Evolutionary conservation across 1,140 invertebrate species (phyloP).

Genomic region (Heliconius congener): DNA sequence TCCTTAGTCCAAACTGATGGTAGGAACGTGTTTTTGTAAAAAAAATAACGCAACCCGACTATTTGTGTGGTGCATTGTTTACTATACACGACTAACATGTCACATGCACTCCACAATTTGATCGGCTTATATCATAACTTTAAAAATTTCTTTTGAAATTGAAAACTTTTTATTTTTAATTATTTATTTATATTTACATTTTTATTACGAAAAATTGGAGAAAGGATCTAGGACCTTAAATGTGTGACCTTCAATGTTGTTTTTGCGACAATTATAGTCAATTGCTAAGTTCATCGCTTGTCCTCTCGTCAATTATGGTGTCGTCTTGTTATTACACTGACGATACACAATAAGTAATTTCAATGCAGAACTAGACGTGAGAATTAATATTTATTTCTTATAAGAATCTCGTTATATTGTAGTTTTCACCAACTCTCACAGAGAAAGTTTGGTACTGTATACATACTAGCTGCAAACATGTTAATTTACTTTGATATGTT

Average conservation of each 20-base stretch:
- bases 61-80: conserved; percentile 57
- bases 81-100: conserved; percentile 39
- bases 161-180: conserved; percentile 39
- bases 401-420: conserved; percentile 38
- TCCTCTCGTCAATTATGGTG: conserved; percentile 61
- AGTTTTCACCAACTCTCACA: conserved; percentile 21
- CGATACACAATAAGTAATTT: conserved; percentile 14
- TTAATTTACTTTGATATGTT: neutral
- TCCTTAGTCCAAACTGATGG: conserved; percentile 55
- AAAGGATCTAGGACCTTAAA: conserved; percentile 22
- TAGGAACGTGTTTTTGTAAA: conserved; percentile 62
- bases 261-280: conserved; percentile 69
- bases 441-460: neutral
- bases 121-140: conserved; percentile 60
- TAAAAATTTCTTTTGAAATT: conserved; percentile 53
- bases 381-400: conserved; percentile 35
- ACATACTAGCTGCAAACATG: conserved; percentile 1
- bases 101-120: conserved; percentile 48
- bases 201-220: neutral
- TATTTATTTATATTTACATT: conserved; percentile 31
- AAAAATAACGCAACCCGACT: conserved; percentile 68
- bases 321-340: conserved; percentile 41
- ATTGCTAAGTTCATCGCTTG: conserved; percentile 61
- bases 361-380: conserved; percentile 16
- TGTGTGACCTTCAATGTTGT: conserved; percentile 53